Percentiles rank a stretch among this genome's conserved stretches.
phyloP scores from a whole-genome alignment of 1,140 invertebrate species.

The Physella acuta region DNA sequence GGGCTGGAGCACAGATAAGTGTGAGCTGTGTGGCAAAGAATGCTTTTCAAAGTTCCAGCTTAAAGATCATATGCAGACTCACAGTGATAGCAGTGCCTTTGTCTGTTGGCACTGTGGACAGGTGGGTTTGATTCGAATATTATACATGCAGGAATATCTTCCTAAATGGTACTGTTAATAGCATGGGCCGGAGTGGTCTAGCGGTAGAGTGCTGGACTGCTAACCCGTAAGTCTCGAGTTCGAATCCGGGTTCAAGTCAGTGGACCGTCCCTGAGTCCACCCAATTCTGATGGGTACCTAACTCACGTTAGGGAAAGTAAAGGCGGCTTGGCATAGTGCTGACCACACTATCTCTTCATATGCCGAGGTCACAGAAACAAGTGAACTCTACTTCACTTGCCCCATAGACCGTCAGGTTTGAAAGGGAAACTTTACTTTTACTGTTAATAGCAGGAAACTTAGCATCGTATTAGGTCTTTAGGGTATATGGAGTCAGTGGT shows the following conservation, averaged over 20 bases:
- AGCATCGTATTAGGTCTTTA: too few relatives aligned
- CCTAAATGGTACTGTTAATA: background rate
- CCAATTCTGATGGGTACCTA: background rate
- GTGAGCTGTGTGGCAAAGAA: constrained; percentile 52
- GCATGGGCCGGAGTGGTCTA: background rate
- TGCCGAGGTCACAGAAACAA: too few relatives aligned
- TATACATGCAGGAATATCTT: background rate
- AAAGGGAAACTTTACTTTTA: too few relatives aligned
- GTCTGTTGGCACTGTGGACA: constrained; percentile 48
- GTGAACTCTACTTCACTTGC: too few relatives aligned
- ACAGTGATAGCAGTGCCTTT: constrained; percentile 42
- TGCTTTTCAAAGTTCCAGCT: constrained; percentile 46
- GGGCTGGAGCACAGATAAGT: constrained; percentile 46
- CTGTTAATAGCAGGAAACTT: too few relatives aligned
- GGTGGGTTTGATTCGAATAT: constrained; percentile 5
- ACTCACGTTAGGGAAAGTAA: background rate
- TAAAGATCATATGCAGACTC: constrained; percentile 33
- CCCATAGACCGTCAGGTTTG: too few relatives aligned
- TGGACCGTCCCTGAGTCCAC: too few relatives aligned
- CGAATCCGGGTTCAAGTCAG: too few relatives aligned
- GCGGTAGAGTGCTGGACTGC: background rate
- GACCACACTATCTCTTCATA: too few relatives aligned
- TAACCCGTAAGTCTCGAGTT: too few relatives aligned
- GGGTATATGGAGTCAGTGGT: too few relatives aligned
- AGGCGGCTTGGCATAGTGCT: too few relatives aligned